Percentiles rank a stretch among this genome's conserved stretches.
phyloP scores from a whole-genome alignment of 2,888 invertebrate species.

The Iphiclides podalirius region DNA sequence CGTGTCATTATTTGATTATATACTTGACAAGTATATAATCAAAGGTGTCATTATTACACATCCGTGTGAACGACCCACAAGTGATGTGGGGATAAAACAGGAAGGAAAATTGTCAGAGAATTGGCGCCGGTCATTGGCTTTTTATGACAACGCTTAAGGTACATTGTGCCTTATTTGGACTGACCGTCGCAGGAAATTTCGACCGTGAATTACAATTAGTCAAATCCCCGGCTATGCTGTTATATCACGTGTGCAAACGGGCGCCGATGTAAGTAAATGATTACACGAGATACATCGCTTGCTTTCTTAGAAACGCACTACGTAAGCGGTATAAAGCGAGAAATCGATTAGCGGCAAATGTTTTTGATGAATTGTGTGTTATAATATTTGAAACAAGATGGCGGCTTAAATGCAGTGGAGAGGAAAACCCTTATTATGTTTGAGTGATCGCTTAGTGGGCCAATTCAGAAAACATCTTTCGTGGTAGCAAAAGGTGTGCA shows the following conservation, averaged over 20 bases:
- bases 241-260: slow-evolving; percentile 13
- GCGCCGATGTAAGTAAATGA: background rate
- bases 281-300: background rate
- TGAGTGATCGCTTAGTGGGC: slow-evolving; percentile 3
- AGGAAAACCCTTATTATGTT: slow-evolving; percentile 8
- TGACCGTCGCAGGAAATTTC: slow-evolving; percentile 31
- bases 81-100: too few relatives aligned
- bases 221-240: slow-evolving; percentile 25
- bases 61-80: too few relatives aligned
- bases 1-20: too few relatives aligned
- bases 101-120: too few relatives aligned
- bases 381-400: background rate
- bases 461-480: slow-evolving; percentile 39
- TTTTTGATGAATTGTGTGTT: background rate
- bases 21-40: too few relatives aligned
- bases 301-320: too few relatives aligned
- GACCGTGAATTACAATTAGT: slow-evolving; percentile 36
- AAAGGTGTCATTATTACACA: too few relatives aligned
- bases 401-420: background rate
- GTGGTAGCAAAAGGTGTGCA: slow-evolving; percentile 49
- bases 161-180: slow-evolving; percentile 38
- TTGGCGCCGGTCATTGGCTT: slow-evolving; percentile 3
- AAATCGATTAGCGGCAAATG: too few relatives aligned
- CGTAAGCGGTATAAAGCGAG: too few relatives aligned
- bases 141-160: slow-evolving; percentile 5